These are phyloP conservation scores for Nemapogon koenigi DNA, from an alignment of 2,888 invertebrate genomes.

Conservation along the genomic window DNA sequence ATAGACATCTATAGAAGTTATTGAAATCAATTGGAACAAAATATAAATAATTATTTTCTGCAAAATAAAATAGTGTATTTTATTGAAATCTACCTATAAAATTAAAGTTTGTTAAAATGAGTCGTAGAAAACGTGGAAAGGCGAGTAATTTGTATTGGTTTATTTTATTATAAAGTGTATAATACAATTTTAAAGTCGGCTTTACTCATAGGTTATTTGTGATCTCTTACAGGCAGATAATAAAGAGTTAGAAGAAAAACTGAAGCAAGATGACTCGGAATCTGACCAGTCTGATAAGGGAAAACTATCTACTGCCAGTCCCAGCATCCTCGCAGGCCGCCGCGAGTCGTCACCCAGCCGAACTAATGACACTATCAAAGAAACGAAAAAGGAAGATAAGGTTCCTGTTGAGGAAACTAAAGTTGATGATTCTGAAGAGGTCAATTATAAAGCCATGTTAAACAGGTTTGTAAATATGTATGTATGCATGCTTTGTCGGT, in stretches of 20 bases:
- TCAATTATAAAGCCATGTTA: conserved; percentile 52
- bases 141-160: conserved; percentile 22
- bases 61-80: too few relatives aligned
- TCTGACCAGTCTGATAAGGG: conserved; percentile 69
- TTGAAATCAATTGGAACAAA: too few relatives aligned
- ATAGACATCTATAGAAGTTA: too few relatives aligned
- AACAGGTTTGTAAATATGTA: conserved; percentile 34
- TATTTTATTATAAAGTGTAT: too few relatives aligned
- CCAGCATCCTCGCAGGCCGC: conserved; percentile 50
- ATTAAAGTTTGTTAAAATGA: conserved; percentile 41
- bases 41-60: too few relatives aligned
- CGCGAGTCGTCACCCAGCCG: conserved; percentile 62
- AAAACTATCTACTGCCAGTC: conserved; percentile 66
- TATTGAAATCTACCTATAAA: too few relatives aligned
- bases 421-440: conserved; percentile 72
- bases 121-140: conserved; percentile 66
- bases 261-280: conserved; percentile 68
- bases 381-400: conserved; percentile 53
- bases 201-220: too few relatives aligned
- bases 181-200: too few relatives aligned
- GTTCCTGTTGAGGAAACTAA: conserved; percentile 43
- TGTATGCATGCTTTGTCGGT: too few relatives aligned
- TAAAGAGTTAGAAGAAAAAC: conserved; percentile 72
- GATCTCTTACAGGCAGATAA: conserved; percentile 47
- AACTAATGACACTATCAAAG: conserved; percentile 44